phyloP scores from a whole-genome alignment of 2,888 invertebrate species.

The Mantis religiosa region DNA sequence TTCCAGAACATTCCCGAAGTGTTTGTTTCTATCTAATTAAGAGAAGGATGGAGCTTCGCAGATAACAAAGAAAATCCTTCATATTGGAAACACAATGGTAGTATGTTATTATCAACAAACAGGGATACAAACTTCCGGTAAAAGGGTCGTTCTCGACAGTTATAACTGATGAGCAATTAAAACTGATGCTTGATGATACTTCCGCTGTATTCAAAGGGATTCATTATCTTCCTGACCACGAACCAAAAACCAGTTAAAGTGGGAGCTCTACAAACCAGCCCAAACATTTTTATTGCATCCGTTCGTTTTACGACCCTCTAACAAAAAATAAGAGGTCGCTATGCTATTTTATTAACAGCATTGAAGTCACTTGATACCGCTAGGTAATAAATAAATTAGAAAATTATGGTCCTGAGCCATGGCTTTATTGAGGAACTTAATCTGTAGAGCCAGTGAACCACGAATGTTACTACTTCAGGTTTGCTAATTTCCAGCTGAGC shows the following conservation, averaged over 20 bases:
- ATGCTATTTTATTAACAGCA: background rate
- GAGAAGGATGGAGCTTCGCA: too few species aligned
- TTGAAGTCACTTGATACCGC: background rate
- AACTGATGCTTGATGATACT: background rate
- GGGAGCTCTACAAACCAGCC: background rate
- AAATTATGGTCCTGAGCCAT: background rate
- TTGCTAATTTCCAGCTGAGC: background rate
- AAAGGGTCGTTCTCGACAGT: background rate
- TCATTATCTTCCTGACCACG: background rate
- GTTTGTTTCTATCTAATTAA: too few species aligned
- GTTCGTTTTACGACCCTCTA: background rate
- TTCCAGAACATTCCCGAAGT: too few species aligned
- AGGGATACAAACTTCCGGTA: background rate
- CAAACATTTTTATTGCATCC: background rate
- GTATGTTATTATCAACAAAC: background rate
- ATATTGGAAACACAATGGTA: too few species aligned
- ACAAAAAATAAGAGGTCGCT: background rate
- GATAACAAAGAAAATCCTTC: too few species aligned
- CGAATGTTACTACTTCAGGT: background rate
- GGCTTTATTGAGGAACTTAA: too few species aligned
- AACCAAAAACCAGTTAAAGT: background rate
- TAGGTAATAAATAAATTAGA: background rate
- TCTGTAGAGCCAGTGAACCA: too few species aligned
- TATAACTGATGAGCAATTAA: background rate
- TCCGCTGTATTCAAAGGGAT: background rate